These are phyloP conservation scores for Drosophila sechellia DNA, from an alignment of 1,140 invertebrate species.

Conservation along the genomic window DNA sequence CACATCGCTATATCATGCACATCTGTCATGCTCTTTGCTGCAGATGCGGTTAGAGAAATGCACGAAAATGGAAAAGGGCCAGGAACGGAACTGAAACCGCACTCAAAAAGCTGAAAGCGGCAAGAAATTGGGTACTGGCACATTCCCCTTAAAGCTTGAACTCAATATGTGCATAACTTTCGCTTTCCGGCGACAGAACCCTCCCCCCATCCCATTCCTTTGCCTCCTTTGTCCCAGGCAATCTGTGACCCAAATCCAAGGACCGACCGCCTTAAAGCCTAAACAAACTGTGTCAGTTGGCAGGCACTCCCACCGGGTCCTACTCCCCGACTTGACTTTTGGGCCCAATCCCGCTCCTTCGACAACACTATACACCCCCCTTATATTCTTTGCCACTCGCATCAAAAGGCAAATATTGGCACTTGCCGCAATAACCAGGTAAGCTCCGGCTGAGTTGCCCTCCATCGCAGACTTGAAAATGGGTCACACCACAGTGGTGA, in stretches of 20 bases:
- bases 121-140: slow-evolving; percentile 14
- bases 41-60: slow-evolving; percentile 36
- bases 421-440: slow-evolving; percentile 79
- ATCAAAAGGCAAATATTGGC: slow-evolving; percentile 75
- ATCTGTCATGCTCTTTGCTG: slow-evolving; percentile 72
- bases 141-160: slow-evolving; percentile 55
- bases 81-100: slow-evolving; percentile 47
- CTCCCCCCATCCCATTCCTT: slow-evolving; percentile 2
- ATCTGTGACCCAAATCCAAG: slow-evolving; percentile 76
- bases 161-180: slow-evolving; percentile 76
- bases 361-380: not conserved
- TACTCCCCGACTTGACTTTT: slow-evolving; percentile 24
- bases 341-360: not conserved
- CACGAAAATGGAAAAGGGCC: slow-evolving; percentile 9
- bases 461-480: slow-evolving; percentile 53
- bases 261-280: slow-evolving; percentile 72
- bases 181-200: slow-evolving; percentile 54
- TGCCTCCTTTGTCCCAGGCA: slow-evolving; percentile 55
- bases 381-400: slow-evolving; percentile 38
- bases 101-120: slow-evolving; percentile 31
- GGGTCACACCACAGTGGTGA: slow-evolving; percentile 50
- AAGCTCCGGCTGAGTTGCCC: slow-evolving; percentile 50
- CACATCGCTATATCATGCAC: slow-evolving; percentile 16
- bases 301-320: slow-evolving; percentile 7
- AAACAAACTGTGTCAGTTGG: slow-evolving; percentile 76